These are phyloP conservation scores for Xylocampa areola DNA, from an alignment of 2,888 invertebrate species.

Conservation along the genomic window DNA sequence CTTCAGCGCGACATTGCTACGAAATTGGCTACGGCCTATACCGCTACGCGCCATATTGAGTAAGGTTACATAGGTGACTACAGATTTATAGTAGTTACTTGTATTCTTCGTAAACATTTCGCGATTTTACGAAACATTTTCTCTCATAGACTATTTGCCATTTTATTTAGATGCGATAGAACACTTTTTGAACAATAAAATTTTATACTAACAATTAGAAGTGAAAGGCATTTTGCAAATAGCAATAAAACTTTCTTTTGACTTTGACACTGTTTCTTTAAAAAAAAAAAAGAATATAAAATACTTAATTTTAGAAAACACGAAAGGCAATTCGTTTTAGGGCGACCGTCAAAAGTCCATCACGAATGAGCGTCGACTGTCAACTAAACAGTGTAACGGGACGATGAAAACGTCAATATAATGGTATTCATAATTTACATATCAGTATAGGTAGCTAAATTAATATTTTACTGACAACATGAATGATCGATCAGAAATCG, in stretches of 20 bases:
- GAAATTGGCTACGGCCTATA: slow-evolving; percentile 20
- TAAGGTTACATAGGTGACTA: slow-evolving; percentile 29
- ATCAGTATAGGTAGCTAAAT: no score
- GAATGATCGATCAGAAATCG: no score
- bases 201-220: neutral
- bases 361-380: neutral
- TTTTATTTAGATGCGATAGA: neutral
- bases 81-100: slow-evolving; percentile 10
- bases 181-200: neutral
- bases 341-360: neutral
- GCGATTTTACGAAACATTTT: slow-evolving; percentile 14
- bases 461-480: no score
- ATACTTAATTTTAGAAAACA: slow-evolving; percentile 27
- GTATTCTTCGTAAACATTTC: slow-evolving; percentile 26
- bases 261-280: neutral
- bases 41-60: slow-evolving; percentile 42
- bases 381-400: neutral
- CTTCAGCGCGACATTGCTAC: slow-evolving; percentile 14
- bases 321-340: slow-evolving; percentile 5
- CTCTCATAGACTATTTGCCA: neutral
- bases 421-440: neutral
- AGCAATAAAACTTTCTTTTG: slow-evolving; percentile 22
- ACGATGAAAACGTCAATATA: neutral
- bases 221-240: slow-evolving; percentile 25
- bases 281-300: slow-evolving; percentile 4